Conservation (phyloP, 1,140 invertebrate species). For the Ylistrum balloti region DNA sequence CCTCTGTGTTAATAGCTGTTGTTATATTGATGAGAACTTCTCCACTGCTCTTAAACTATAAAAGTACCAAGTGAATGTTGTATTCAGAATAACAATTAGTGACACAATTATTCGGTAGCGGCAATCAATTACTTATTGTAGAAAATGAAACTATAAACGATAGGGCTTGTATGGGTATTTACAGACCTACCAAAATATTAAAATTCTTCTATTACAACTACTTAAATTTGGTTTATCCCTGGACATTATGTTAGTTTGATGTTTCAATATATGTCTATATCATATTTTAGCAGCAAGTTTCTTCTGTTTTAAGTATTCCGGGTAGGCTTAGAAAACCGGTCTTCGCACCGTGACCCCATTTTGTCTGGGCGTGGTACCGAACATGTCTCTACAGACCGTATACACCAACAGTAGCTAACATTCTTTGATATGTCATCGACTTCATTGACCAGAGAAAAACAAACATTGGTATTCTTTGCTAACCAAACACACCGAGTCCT, state of each 20-base stretch:
- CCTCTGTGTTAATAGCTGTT: background rate
- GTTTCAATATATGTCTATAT: too few species aligned
- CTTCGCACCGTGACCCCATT: background rate
- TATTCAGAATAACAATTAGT: too few species aligned
- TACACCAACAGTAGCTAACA: conserved; percentile 3
- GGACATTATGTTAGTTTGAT: too few species aligned
- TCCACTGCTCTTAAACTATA: background rate
- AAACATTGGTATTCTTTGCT: conserved; percentile 26
- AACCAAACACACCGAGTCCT: background rate
- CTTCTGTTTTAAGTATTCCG: background rate
- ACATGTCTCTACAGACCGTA: conserved; percentile 4
- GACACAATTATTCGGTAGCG: too few species aligned
- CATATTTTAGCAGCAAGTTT: background rate
- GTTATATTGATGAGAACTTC: background rate
- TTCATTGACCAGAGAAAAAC: background rate
- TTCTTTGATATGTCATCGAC: background rate
- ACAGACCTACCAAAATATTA: too few species aligned
- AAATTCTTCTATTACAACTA: too few species aligned
- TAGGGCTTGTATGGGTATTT: too few species aligned
- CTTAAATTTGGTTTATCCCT: too few species aligned
- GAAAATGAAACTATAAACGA: too few species aligned
- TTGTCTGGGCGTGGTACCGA: background rate
- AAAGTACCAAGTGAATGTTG: background rate
- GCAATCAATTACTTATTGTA: too few species aligned
- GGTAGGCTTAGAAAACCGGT: background rate